A percentile compares a stretch with the other conserved stretches of the same genome.
These are phyloP conservation scores for Seriola rivoliana DNA, from an alignment of 2,113 vertebrate species.

Conservation along the genomic window DNA sequence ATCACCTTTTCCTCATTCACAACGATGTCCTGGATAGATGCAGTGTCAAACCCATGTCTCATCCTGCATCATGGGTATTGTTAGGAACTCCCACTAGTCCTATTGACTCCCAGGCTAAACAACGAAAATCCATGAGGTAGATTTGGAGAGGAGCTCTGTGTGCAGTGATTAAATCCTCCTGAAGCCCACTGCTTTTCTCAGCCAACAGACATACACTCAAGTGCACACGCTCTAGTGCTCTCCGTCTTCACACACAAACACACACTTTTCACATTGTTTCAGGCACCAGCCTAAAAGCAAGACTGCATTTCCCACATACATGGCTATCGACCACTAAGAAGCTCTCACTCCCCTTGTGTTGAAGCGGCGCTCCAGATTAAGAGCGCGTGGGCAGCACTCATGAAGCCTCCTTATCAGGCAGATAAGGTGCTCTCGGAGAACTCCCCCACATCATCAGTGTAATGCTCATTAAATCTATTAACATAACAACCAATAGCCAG, in stretches of 20 bases:
- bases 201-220: background rate
- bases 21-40: background rate
- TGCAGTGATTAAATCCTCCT: conserved; percentile 11
- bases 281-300: conserved; percentile 11
- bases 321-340: conserved; percentile 1
- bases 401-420: conserved; percentile 30
- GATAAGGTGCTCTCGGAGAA: conserved; percentile 28
- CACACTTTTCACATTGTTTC: conserved; percentile 1
- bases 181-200: conserved; percentile 3
- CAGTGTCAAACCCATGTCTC: background rate
- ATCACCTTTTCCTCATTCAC: background rate
- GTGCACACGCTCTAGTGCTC: background rate
- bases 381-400: conserved; percentile 15
- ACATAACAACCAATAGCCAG: conserved; percentile 24
- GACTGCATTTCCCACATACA: conserved; percentile 13
- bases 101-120: background rate
- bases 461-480: conserved; percentile 48
- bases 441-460: conserved; percentile 23
- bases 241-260: conserved; percentile 1
- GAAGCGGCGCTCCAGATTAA: conserved; percentile 17
- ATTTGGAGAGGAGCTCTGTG: conserved; percentile 9
- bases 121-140: conserved; percentile 28
- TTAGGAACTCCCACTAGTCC: background rate
- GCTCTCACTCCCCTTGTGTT: background rate
- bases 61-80: background rate